Base-by-base conservation (phyloP, 2,888 invertebrate genomes). In the Dryococelus australis region DNA sequence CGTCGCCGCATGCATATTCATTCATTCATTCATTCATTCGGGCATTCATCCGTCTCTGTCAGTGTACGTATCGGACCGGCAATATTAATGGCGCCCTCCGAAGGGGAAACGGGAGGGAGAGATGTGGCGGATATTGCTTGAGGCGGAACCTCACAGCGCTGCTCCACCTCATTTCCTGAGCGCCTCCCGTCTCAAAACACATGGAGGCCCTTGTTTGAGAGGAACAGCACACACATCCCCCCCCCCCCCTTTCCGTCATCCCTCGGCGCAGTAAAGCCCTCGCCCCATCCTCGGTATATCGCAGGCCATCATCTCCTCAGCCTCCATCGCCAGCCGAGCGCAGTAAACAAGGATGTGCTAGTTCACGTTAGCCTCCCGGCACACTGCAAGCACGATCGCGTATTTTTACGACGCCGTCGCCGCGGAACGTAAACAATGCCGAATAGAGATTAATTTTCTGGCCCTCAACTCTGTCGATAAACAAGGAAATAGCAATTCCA, bases 1-100 rank as follows among this genome's bases (percentile, higher is more conserved):
- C 65, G 65, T 65, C 65, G 65, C 65, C 65, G 65, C 65, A 65
- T 65, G 65, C 65, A 65, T 65, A 65, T 65, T 65, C 65, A 65
- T 65, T 65, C 65, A 65, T 65, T 65, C 65, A 65, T 65, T 65
- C 24, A 65, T 65, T 65, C 65, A 65, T 65, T 65, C 65, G 24
- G 65, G 65, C 65, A 65, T 65, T 65, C 65, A 65, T 65, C 65
- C 65, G 65, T 65, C 65, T 65, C 65, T 65, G 65, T 65, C 65
- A 65, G 65, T 8, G 65, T 24, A 65, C 65, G 65, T 65, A 65
- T 65, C 65, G 65, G 65, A 65, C 65, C 65, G 65, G 65, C 65
- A n/a, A 24, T 65, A 65, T 65, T 65, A 65, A 65, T 65, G 65
- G 65, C 65, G 65, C 65, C 65, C 65, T 10, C 65, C 8, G 65